Base-by-base conservation (phyloP, 1,140 invertebrate genomes). In the Eciton burchellii region DNA sequence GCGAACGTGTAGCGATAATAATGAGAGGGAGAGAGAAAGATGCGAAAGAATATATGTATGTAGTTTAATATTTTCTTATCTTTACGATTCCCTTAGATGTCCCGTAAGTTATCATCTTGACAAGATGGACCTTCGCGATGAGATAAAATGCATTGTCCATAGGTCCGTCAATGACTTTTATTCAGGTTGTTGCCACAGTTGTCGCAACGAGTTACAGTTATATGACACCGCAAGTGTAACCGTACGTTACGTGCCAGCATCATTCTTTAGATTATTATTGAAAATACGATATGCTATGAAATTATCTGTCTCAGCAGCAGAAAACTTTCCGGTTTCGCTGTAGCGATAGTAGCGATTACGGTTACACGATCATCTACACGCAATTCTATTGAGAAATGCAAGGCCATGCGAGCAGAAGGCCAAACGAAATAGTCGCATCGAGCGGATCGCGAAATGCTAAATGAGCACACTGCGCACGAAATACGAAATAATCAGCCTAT, bases 401-500 rank as follows among this genome's bases (percentile, higher is more conserved):
- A 45, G 45, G 21, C 45, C 29, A 21, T n/a, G 35, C 12, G 47
- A 60, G 4, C 26, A 60, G 24, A 59, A n/a, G n/a, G n/a, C n/a
- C n/a, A n/a, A n/a, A n/a, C n/a, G n/a, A n/a, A n/a, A n/a, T n/a
- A n/a, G n/a, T n/a, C n/a, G n/a, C n/a, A n/a, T n/a, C n/a, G n/a
- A n/a, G n/a, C n/a, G n/a, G n/a, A n/a, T n/a, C n/a, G n/a, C n/a
- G n/a, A n/a, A n/a, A n/a, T n/a, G n/a, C n/a, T n/a, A n/a, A n/a
- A n/a, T n/a, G n/a, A n/a, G n/a, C n/a, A 5, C 29, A 29, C n/a
- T 43, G n/a, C n/a, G n/a, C 19, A n/a, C n/a, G n/a, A n/a, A n/a
- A n/a, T 54, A 68, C 68, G 35, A 77, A 68, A 77, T 77, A 68
- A 68, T 77, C 41, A 47, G n/a, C 12, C 6, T 41, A 68, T 77